Evolutionary conservation across 2,797 vertebrate species (phyloP).

Genomic region (Arnoldichthys spilopterus): DNA sequence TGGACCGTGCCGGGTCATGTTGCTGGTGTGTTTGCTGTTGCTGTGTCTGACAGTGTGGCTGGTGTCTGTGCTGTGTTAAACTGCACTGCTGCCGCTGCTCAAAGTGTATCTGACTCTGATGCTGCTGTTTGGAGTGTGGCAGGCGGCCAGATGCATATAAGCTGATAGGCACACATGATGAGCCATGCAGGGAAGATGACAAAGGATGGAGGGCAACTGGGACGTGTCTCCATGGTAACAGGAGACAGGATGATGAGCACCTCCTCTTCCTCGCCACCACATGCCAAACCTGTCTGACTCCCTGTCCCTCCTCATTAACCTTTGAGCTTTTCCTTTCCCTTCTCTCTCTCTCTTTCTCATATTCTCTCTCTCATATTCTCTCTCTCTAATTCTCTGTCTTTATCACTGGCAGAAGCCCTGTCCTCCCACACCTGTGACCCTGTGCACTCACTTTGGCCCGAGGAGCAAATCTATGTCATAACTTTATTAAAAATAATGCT

Average conservation of each 20-base stretch:
- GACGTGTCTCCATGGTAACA: constrained; percentile 62
- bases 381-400: constrained; percentile 14
- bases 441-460: constrained; percentile 25
- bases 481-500: constrained; percentile 43
- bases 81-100: neutral
- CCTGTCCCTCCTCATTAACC: constrained; percentile 63
- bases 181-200: constrained; percentile 50
- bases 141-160: constrained; percentile 52
- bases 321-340: constrained; percentile 36
- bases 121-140: constrained; percentile 19
- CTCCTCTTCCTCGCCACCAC: constrained; percentile 49
- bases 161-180: constrained; percentile 54
- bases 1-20: neutral
- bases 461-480: constrained; percentile 28
- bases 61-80: neutral
- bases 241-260: constrained; percentile 58
- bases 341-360: constrained; percentile 25
- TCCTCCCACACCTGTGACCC: constrained; percentile 45
- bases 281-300: constrained; percentile 59
- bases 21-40: neutral
- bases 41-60: neutral
- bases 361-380: constrained; percentile 26
- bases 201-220: constrained; percentile 54
- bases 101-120: neutral
- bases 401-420: constrained; percentile 24